These are phyloP conservation scores for Rhagonycha fulva DNA, from an alignment of 2,888 invertebrate species.

Conservation along the genomic window DNA sequence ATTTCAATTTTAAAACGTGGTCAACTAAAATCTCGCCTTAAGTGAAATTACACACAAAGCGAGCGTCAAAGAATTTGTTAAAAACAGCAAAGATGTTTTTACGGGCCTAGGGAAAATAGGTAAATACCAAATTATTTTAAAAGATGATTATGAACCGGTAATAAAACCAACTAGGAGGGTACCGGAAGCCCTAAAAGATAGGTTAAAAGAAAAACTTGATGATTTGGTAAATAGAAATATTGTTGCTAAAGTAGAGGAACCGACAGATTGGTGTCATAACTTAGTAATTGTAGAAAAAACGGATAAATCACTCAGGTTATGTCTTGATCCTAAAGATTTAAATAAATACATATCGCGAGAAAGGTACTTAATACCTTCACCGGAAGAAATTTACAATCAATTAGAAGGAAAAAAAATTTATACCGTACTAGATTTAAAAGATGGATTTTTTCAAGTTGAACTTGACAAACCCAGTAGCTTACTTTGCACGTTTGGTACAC, in stretches of 20 bases:
- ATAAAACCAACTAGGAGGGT: conserved; percentile 7
- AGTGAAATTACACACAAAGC: not conserved
- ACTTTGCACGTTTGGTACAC: not conserved
- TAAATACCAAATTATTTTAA: conserved; percentile 3
- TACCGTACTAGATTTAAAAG: not conserved
- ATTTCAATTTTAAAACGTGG: no score
- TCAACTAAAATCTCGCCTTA: no score
- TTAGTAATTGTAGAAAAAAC: conserved; percentile 29
- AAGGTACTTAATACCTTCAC: not conserved
- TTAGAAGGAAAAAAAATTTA: not conserved
- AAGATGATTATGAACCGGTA: conserved; percentile 8
- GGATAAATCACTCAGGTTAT: conserved; percentile 18
- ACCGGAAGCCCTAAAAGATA: conserved; percentile 6
- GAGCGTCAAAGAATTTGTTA: not conserved
- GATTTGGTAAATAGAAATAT: not conserved
- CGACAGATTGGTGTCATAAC: conserved; percentile 29
- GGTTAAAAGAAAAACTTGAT: not conserved
- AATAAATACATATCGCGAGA: conserved; percentile 1
- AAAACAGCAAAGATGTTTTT: not conserved
- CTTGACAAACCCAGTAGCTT: not conserved
- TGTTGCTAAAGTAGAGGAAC: conserved; percentile 19
- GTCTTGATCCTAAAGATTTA: conserved; percentile 27
- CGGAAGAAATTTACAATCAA: not conserved
- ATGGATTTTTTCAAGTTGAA: not conserved
- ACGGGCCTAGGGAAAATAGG: not conserved